Evolutionary conservation across 2,113 vertebrate genomes (phyloP).

Genomic region (Seriola quinqueradiata): DNA sequence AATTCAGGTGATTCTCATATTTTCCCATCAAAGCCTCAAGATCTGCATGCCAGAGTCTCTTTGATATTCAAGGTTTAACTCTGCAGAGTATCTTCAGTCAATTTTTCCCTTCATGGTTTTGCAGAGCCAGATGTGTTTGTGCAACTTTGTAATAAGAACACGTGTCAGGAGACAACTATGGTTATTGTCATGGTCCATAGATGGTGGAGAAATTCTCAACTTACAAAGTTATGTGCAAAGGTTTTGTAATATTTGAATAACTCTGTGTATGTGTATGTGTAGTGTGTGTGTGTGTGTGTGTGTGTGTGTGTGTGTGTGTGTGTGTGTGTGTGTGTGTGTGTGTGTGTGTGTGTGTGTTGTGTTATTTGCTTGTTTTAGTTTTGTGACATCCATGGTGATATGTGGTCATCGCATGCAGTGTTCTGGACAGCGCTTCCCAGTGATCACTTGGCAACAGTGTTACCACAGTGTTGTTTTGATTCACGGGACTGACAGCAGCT

Average conservation of each 20-base stretch:
- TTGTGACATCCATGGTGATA: conserved; percentile 18
- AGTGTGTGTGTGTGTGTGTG: neutral
- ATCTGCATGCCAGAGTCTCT: neutral
- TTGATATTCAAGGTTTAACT: neutral
- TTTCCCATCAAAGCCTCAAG: conserved; percentile 2
- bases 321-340: no score
- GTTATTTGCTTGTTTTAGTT: neutral
- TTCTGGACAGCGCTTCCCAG: neutral
- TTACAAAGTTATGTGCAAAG: no score
- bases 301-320: neutral
- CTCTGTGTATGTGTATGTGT: no score
- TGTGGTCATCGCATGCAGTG: conserved; percentile 11
- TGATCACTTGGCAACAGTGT: conserved; percentile 27
- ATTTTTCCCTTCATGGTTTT: neutral
- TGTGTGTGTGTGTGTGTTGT: neutral
- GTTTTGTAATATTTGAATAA: no score
- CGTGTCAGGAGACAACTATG: neutral
- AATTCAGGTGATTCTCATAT: neutral
- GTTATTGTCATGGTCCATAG: neutral
- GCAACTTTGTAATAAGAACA: neutral
- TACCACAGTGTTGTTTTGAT: conserved; percentile 40
- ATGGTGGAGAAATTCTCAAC: neutral
- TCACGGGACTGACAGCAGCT: conserved; percentile 13
- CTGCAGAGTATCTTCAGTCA: no score
- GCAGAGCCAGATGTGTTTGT: neutral